phyloP scores from a whole-genome alignment of 2,888 invertebrate species.

The Helicoverpa assulta region DNA sequence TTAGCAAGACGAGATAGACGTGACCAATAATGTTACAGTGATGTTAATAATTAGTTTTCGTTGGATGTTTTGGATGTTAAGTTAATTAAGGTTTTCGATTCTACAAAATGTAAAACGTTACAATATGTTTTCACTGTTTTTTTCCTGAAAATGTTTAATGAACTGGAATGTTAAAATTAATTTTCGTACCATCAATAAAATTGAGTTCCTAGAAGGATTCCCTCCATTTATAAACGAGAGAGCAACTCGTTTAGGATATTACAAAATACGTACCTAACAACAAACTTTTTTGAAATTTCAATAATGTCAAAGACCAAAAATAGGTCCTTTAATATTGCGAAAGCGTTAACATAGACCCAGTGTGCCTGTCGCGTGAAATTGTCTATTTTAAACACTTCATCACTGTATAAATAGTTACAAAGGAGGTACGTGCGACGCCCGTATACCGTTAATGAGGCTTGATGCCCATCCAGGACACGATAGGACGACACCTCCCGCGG shows the following conservation, averaged over 20 bases:
- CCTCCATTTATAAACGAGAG: neutral
- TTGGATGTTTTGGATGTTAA: no score
- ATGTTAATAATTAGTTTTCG: no score
- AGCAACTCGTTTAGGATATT: no score
- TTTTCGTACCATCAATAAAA: neutral
- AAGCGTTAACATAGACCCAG: conserved; percentile 14
- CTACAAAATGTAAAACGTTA: no score
- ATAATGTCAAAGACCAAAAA: conserved; percentile 5
- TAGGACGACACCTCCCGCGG: conserved; percentile 70
- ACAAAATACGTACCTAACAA: neutral
- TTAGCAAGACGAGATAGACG: no score
- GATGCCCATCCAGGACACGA: conserved; percentile 81
- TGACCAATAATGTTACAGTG: no score
- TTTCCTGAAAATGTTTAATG: neutral
- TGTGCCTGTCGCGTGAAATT: conserved; percentile 29
- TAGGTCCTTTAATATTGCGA: conserved; percentile 5
- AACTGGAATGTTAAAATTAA: neutral
- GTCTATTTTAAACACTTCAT: conserved; percentile 42
- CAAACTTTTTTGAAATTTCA: neutral
- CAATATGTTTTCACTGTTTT: neutral
- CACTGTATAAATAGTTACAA: conserved; percentile 57
- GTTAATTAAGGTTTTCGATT: no score
- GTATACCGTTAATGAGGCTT: conserved; percentile 76
- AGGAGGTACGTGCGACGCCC: conserved; percentile 66
- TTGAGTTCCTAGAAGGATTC: neutral